Evolutionary conservation across 2,888 invertebrate genomes (phyloP), one percentile per base, ranked within the genome.

Genomic region (Ennomos erosarius): DNA sequence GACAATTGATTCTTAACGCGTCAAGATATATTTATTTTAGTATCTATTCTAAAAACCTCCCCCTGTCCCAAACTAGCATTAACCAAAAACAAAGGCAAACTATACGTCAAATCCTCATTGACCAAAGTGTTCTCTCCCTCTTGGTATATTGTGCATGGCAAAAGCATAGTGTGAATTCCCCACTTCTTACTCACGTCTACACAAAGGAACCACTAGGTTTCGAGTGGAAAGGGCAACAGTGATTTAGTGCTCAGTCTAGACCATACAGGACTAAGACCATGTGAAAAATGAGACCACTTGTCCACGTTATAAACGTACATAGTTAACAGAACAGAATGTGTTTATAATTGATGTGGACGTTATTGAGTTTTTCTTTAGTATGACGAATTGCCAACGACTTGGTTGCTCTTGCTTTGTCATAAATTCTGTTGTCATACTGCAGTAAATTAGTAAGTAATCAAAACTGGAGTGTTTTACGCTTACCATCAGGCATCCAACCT

Each of bases 151-250:
- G 26, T 26, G 26, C 26, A 38, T 13, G 44, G 62, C 62, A 64
- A 64, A 60, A 60, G 49, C 59, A 13, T 45, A 34, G 51, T 59
- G 57, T 52, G 57, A 64, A 62, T 67, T 61, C 59, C 42, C 47
- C 55, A 52, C 54, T 56, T 26, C 45, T 64, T 62, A 64, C 55
- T 64, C 61, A 62, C 54, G 37, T 40, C 37, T 36, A 62, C 57
- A 65, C 65, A 63, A 62, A 62, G 65, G 52, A 53, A 47, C 52
- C 35, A 45, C 51, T 59, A 43, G 35, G 46, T 51, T 8, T 40
- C 49, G 35, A 52, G 56, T 55, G 53, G 55, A 63, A 62, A 64
- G 59, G 63, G 55, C 65, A 63, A 66, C 52, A 49, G 57, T 59
- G 58, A 62, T 50, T 56, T 52, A 55, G 47, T 60, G 44, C 39